Evolutionary conservation across 2,113 vertebrate genomes (phyloP), one percentile per base, ranked within the genome.

Genomic region (Eclectus roratus): DNA sequence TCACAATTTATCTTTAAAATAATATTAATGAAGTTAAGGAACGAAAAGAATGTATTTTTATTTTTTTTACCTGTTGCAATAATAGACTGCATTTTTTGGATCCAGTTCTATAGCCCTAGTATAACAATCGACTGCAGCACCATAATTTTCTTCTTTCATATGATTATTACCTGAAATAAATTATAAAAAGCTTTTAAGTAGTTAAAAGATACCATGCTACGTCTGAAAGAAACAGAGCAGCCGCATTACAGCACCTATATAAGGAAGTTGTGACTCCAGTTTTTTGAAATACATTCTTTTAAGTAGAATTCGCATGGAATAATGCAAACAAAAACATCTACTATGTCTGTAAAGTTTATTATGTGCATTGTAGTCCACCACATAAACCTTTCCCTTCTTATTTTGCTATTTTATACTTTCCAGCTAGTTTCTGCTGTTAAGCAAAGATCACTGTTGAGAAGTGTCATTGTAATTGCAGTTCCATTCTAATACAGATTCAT

Each of bases 91-190:
- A 65, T 99, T 99, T 84, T 98, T 99, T 72, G 99, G 97, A 97
- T 99, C 99, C 98, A 99, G 53, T 81, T 99, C 98, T 80, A 99
- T 98, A 85, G 99, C 99, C 96, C 98, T 98, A 27, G 98, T 99
- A 85, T 99, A 99, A 94, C 99, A 99, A 73, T 99, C 99, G 96
- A 99, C 97, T 23, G 99, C 99, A 72, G 98, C 98, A 91, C 97
- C 96, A 65, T 99, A 99, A 96, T 99, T 99, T 98, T 99, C 99
- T 94, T 99, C 99, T 96, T 99, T 99, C 99, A 99, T 99, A 94
- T 99, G 99, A 94, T 99, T 99, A 96, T 99, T 99, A 70, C 99
- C 99, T 99, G 77, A 92, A 98, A 97, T 73, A 58, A 72, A 97
- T 37, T 65, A 69, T 35, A 80, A 91, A 82, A 77, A 88, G 5